These are phyloP conservation scores for Euzetes globulus DNA, from an alignment of 2,888 invertebrate genomes.

Conservation along the genomic window DNA sequence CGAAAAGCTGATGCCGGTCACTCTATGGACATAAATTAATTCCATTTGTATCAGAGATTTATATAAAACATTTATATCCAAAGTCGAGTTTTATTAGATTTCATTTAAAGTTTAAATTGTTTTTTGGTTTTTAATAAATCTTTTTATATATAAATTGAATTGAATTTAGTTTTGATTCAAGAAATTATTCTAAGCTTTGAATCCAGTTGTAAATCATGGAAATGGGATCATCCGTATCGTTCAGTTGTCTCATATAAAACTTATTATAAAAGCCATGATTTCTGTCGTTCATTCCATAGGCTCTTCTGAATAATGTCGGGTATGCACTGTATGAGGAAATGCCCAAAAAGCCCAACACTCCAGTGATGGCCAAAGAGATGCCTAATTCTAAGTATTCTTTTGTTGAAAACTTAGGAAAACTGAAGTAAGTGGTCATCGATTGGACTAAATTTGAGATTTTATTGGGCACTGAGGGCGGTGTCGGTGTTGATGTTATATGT, in stretches of 20 bases:
- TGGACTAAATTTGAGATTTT: not conserved
- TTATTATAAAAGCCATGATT: not conserved
- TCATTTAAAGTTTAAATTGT: not conserved
- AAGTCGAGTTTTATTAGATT: not conserved
- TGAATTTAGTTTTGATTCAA: not conserved
- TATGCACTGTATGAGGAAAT: not conserved
- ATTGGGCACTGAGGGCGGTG: not conserved
- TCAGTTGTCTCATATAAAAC: not conserved
- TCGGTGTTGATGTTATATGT: not conserved
- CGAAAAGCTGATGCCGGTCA: conserved; percentile 85
- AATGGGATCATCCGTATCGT: not conserved
- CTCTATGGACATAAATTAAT: conserved; percentile 83
- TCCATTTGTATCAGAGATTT: too few species aligned
- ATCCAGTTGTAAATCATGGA: conserved; percentile 5
- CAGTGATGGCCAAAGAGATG: not conserved
- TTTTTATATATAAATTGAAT: not conserved
- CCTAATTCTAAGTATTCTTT: not conserved
- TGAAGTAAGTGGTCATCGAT: not conserved
- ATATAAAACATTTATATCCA: too few species aligned
- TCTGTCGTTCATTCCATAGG: not conserved
- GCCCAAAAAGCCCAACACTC: not conserved
- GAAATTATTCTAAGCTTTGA: not conserved
- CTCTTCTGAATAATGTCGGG: not conserved
- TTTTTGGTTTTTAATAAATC: not conserved
- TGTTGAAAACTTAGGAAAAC: not conserved